Evolutionary conservation across 2,113 vertebrate species (phyloP), one percentile per base, ranked within the genome.

Genomic region (Parus major): DNA sequence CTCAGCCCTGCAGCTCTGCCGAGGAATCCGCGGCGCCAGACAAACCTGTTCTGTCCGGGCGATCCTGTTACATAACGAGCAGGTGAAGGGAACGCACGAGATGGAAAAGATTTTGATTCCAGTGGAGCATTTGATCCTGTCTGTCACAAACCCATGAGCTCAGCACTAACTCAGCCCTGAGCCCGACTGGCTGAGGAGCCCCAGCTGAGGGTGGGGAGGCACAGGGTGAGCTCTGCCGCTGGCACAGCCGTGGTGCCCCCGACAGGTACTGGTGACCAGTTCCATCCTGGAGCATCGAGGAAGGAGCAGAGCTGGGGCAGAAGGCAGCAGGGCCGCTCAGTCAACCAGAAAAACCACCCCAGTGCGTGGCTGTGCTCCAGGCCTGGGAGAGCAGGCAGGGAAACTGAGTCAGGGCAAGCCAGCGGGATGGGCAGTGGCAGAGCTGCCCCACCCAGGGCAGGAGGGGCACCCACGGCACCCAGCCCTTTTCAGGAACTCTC

Each of bases 281-380:
- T 36, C 36, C 15, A 9, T 2, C 16, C 46, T 12, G 46, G 42
- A 49, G 53, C 5, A 29, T 4, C 3, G 2, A 14, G 14, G 46
- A 24, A 52, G 27, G 12, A 56, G 63, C 63, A 21, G 52, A 20
- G 36, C 41, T 5, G 24, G 18, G 71, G 36, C 82, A 73, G 55
- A 23, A 11, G 39, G 33, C 35, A 41, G 69, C 50, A 36, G 46
- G 11, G 39, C 56, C 0, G 5, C 21, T 15, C 75, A 14, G 25
- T 5, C 59, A 20, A 0, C 3, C 36, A 21, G 61, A 28, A 33
- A 36, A n/a, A 33, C 11, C 8, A 15, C 8, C 8, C 28, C 9
- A 15, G 60, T 6, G 20, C 6, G 5, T 1, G 1, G 28, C 49
- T 4, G 16, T 3, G 2, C 76, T 20, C 71, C 2, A 1, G 29